Percentiles rank a stretch among this genome's conserved stretches.
Evolutionary conservation across 1,140 invertebrate genomes (phyloP).

Genomic region (Vollenhovia emeryi): DNA sequence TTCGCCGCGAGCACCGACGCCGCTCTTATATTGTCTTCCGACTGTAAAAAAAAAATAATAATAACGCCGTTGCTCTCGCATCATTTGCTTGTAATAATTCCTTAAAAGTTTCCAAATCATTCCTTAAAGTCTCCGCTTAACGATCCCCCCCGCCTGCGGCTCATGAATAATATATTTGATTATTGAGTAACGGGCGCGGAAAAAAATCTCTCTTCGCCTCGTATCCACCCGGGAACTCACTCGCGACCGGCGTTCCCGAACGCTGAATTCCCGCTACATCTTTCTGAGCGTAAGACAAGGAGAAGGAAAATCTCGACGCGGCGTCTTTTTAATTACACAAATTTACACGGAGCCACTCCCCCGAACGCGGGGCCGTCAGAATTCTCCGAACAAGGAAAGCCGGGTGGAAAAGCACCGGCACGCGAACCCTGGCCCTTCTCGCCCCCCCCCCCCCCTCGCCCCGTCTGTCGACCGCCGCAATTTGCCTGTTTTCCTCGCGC

Average conservation of each 20-base stretch:
- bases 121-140: constrained; percentile 1
- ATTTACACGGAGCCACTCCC: constrained; percentile 50
- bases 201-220: background rate
- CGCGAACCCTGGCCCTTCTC: constrained; percentile 28
- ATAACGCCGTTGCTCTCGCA: constrained; percentile 18
- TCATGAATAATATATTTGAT: constrained; percentile 28
- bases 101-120: constrained; percentile 19
- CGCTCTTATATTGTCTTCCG: constrained; percentile 56
- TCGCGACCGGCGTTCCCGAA: background rate
- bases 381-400: constrained; percentile 44
- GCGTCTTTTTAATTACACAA: constrained; percentile 58
- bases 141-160: background rate
- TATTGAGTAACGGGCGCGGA: background rate
- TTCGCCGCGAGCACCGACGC: constrained; percentile 33
- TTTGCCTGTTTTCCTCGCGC: constrained; percentile 54
- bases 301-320: constrained; percentile 36
- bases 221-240: background rate
- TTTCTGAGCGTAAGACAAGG: background rate
- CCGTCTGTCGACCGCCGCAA: constrained; percentile 42
- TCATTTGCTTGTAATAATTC: constrained; percentile 43
- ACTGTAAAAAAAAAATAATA: constrained; percentile 66
- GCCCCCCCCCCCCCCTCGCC: background rate
- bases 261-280: background rate
- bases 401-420: constrained; percentile 44
- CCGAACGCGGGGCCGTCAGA: constrained; percentile 40